Evolutionary conservation across 2,888 invertebrate genomes (phyloP), one percentile per base, ranked within the genome.

Genomic region (Cistogaster globosa): DNA sequence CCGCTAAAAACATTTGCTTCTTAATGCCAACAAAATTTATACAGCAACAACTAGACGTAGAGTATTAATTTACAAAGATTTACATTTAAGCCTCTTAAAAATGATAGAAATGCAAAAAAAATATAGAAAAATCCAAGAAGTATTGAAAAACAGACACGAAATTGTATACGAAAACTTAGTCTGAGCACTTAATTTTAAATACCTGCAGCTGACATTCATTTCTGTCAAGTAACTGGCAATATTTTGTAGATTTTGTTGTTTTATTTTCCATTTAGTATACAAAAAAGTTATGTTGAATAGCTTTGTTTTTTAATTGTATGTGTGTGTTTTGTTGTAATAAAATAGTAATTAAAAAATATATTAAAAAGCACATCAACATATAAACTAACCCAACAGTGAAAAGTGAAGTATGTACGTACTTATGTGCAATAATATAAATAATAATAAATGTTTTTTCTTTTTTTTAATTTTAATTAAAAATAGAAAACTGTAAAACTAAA

Each of bases 341-440:
- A 78, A 69, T 60, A 22, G 69, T 78, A 78, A 78, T 78, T 78
- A 78, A 78, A 68, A 78, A 69, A 45, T 48, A 36, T 48, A 38
- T 20, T 18, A 26, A 45, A 60, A 69, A 14, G 26, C 20, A 62
- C 32, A 68, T 68, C 6, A 65, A 32, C 55, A 42, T 14, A 53
- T 14, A 8, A 38, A 22, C 45, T 65, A 48, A 45, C 11, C 6
- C 9, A 20, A 16, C 62, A 51, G 48, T 20, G 18, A 11, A 38
- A 22, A 22, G 32, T 53, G 9, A 45, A 65, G 55, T 55, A n/a
- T 57, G 20, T 67, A 57, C 45, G 20, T 67, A 57, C 45, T 76
- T 76, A 65, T 75, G 20, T 63, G 20, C 20, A 55, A 42, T 55
- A 55, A 63, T 74, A 53, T 58, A 58, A 68, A 68, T 68, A 53